Evolutionary conservation across 2,888 invertebrate genomes (phyloP), one percentile per base, ranked within the genome.

Genomic region (Sturmia bella): DNA sequence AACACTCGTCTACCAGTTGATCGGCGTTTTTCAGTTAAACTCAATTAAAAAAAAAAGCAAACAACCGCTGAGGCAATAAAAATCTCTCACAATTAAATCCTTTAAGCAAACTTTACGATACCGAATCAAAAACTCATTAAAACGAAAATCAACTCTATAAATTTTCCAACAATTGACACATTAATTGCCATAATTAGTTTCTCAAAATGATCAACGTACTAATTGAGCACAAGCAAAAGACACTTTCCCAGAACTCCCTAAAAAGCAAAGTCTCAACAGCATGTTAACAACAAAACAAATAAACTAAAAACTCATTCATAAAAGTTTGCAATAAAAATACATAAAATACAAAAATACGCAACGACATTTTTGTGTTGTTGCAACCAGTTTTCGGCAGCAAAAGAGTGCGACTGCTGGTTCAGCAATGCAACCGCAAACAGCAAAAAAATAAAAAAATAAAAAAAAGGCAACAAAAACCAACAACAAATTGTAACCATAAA

Each of bases 151-250:
- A 82, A 78, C 74, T 78, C 74, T 19, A 82, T 82, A 82, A 82
- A 82, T 82, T 82, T 70, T 70, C 78, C 75, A 78, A 78, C 78
- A 78, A 82, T 64, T 82, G 82, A 82, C 82, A 82, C 78, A 66
- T 82, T 82, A 82, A 82, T 82, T 82, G 82, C 78, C 78, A 82
- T 82, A 78, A 82, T 82, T 82, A 82, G 82, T 82, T 77, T 50
- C 63, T 66, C 56, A 37, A 74, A 74, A 56, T 72, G 57, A 66
- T 50, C 78, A 66, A 57, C 63, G 41, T 39, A 63, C 73, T 54
- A 79, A 77, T 77, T 77, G 69, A 48, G 39, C 32, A 27, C 39
- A 15, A 32, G 17, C 17, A 50, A 39, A 3, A 52, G 41, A 27
- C 27, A n/a, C 64, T 59, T 59, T 21, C 37, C 52, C 48, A 70